phyloP scores from a whole-genome alignment of 2,888 invertebrate species.

The Zhuqinia jingwanae region DNA sequence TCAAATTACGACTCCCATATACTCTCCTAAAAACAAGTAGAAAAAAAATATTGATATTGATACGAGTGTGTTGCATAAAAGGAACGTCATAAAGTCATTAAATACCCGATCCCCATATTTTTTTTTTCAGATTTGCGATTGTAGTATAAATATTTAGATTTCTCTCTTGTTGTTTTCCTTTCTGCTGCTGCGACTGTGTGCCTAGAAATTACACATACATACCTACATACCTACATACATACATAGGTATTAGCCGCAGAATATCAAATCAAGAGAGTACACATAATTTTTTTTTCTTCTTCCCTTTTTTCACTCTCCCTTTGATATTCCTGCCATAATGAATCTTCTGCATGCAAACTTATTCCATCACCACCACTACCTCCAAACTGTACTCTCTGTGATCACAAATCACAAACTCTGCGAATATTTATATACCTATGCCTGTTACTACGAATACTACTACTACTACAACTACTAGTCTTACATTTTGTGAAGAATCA shows the following conservation, averaged over 20 bases:
- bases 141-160: constrained; percentile 4
- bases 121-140: background rate
- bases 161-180: background rate
- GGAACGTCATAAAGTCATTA: constrained; percentile 47
- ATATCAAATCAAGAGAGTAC: too few relatives aligned
- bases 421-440: too few relatives aligned
- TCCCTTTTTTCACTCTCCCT: constrained; percentile 56
- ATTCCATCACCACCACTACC: constrained; percentile 14
- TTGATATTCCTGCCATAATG: constrained; percentile 61
- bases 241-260: too few relatives aligned
- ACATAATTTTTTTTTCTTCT: too few relatives aligned
- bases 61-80: constrained; percentile 15
- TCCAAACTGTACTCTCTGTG: constrained; percentile 9
- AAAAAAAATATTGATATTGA: background rate
- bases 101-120: background rate
- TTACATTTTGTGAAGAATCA: constrained; percentile 30
- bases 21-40: too few relatives aligned
- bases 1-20: too few relatives aligned
- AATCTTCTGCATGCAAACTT: constrained; percentile 67
- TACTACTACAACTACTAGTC: too few relatives aligned
- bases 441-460: too few relatives aligned
- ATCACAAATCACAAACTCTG: constrained; percentile 17
- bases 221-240: too few relatives aligned
- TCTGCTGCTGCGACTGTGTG: background rate
- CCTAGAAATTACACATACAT: too few relatives aligned